These are phyloP conservation scores for Moxostoma hubbsi DNA, from an alignment of 2,797 vertebrate species.

Conservation along the genomic window DNA sequence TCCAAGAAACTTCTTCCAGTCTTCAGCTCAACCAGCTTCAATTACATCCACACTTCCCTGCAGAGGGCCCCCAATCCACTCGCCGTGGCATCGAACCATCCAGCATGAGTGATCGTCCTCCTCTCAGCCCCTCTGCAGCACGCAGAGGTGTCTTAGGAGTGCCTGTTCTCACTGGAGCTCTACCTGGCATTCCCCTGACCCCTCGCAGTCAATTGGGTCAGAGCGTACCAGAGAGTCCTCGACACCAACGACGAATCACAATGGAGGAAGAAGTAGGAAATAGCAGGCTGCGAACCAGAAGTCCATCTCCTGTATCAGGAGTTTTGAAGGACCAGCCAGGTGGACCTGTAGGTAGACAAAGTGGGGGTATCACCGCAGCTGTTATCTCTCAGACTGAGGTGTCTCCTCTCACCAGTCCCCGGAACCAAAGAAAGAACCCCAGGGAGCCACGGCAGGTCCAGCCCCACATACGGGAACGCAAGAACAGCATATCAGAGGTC, in stretches of 20 bases:
- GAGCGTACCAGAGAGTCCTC: slow-evolving; percentile 78
- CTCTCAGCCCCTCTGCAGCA: slow-evolving; percentile 83
- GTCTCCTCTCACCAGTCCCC: slow-evolving; percentile 84
- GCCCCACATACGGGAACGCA: slow-evolving; percentile 81
- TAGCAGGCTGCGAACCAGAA: slow-evolving; percentile 71
- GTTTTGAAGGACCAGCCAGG: slow-evolving; percentile 63
- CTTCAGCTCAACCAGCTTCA: slow-evolving; percentile 51
- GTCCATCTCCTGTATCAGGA: slow-evolving; percentile 74
- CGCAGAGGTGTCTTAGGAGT: slow-evolving; percentile 73
- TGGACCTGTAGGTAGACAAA: slow-evolving; percentile 55
- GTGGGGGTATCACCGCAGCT: slow-evolving; percentile 68
- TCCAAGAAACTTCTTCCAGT: slow-evolving; percentile 82
- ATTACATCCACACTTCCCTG: slow-evolving; percentile 67
- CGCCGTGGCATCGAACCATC: slow-evolving; percentile 73
- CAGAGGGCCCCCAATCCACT: slow-evolving; percentile 78
- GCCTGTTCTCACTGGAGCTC: slow-evolving; percentile 68
- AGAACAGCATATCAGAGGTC: slow-evolving; percentile 95
- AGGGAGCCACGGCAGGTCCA: slow-evolving; percentile 60
- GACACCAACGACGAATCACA: slow-evolving; percentile 64
- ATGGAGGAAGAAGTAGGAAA: slow-evolving; percentile 62
- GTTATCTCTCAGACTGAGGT: slow-evolving; percentile 71
- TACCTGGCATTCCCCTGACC: slow-evolving; percentile 47
- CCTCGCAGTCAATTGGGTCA: slow-evolving; percentile 63
- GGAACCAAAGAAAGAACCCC: slow-evolving; percentile 74
- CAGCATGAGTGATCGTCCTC: slow-evolving; percentile 81